These are phyloP conservation scores for Drosophila recens DNA, from an alignment of 2,888 invertebrate genomes.

Conservation along the genomic window DNA sequence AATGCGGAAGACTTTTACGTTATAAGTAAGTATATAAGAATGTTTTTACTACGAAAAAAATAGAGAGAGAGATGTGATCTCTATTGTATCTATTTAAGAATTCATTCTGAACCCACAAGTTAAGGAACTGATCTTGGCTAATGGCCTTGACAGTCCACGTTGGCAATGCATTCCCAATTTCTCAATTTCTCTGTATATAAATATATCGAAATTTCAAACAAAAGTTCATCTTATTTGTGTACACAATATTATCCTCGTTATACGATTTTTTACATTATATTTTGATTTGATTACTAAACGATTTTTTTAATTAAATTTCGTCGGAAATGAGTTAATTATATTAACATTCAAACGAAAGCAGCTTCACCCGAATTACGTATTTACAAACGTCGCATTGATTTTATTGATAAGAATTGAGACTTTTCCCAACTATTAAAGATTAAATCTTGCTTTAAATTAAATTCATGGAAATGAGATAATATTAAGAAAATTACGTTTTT, in stretches of 20 bases:
- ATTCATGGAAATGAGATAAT: not conserved
- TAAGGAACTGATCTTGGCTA: slow-evolving; percentile 54
- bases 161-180: slow-evolving; percentile 10
- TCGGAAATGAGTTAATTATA: slow-evolving; percentile 1
- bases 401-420: slow-evolving; percentile 1
- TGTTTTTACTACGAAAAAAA: not conserved
- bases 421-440: not conserved
- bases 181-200: slow-evolving; percentile 46
- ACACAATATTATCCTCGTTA: not conserved
- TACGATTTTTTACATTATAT: not conserved
- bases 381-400: not conserved
- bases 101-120: slow-evolving; percentile 18
- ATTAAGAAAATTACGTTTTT: not conserved
- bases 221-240: slow-evolving; percentile 27
- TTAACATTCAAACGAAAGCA: slow-evolving; percentile 6
- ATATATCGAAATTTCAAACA: slow-evolving; percentile 33
- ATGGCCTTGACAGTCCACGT: slow-evolving; percentile 51
- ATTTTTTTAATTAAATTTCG: slow-evolving; percentile 1
- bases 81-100: slow-evolving; percentile 1
- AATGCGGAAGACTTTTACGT: slow-evolving; percentile 19
- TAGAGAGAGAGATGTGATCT: not conserved
- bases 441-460: not conserved
- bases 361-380: slow-evolving; percentile 6
- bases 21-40: not conserved
- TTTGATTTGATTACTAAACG: slow-evolving; percentile 13